Conservation (phyloP, 92 coral and sea anemone species). For the Zoanthus gigantus region DNA sequence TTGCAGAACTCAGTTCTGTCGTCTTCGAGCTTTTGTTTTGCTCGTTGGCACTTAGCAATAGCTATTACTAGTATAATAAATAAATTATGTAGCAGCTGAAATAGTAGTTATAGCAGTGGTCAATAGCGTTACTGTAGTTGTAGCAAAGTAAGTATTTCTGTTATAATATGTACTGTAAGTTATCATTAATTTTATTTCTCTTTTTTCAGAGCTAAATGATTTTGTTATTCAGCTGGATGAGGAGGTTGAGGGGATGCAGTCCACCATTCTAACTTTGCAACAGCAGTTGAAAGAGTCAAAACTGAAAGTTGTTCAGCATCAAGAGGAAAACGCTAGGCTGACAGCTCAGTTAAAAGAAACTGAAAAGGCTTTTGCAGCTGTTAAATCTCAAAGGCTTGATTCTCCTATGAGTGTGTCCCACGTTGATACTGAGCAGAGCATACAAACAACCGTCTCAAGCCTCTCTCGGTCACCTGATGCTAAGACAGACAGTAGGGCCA, state of each 20-base stretch:
- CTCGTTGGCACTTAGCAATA: too few relatives aligned
- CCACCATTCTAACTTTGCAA: conserved; percentile 96
- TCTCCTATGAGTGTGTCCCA: conserved; percentile 42
- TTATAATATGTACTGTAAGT: too few relatives aligned
- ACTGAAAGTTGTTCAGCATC: conserved; percentile 74
- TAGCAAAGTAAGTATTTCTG: too few relatives aligned
- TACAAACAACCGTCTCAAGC: not conserved
- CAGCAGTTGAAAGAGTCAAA: conserved; percentile 92
- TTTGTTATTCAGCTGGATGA: conserved; percentile 98
- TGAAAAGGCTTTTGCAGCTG: conserved; percentile 67
- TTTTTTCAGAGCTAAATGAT: conserved; percentile 87
- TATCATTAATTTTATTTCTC: not conserved
- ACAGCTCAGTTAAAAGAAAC: conserved; percentile 64
- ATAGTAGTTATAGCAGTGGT: too few relatives aligned
- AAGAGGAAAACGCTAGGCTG: conserved; percentile 48
- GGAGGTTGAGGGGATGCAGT: conserved; percentile 99
- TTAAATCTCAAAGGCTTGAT: conserved; percentile 61
- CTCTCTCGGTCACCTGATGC: conserved; percentile 8
- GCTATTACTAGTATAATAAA: too few relatives aligned
- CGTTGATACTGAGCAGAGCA: conserved; percentile 56
- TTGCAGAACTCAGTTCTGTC: too few relatives aligned
- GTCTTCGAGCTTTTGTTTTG: too few relatives aligned
- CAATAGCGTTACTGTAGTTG: too few relatives aligned
- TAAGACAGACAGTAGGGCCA: conserved; percentile 25
- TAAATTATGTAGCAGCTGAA: too few relatives aligned